Percentiles rank a stretch among this genome's conserved stretches.
These are phyloP conservation scores for Zaprionus lineosus DNA, from an alignment of 2,888 invertebrate species.

Conservation along the genomic window DNA sequence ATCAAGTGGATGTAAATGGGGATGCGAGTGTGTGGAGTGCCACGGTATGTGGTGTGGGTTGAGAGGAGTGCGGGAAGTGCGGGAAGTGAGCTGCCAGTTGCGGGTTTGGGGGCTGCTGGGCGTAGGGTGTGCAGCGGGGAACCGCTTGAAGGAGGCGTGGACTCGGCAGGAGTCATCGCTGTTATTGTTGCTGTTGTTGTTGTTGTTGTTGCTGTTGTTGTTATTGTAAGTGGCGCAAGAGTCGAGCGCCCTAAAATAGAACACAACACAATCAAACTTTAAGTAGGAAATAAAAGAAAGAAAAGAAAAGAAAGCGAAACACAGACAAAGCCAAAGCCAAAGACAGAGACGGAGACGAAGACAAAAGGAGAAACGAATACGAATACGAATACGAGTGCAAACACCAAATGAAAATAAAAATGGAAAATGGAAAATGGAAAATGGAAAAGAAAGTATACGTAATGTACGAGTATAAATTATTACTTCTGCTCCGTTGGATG, in stretches of 20 bases:
- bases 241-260: slow-evolving; percentile 63
- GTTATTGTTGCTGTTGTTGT: too few relatives aligned
- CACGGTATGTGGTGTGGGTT: slow-evolving; percentile 8
- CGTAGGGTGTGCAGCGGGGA: too few relatives aligned
- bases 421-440: background rate
- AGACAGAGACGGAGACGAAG: too few relatives aligned
- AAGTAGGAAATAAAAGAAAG: slow-evolving; percentile 65
- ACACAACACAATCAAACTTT: slow-evolving; percentile 57
- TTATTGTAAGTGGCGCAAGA: slow-evolving; percentile 43
- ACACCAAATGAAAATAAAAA: too few relatives aligned
- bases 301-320: slow-evolving; percentile 10
- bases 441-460: slow-evolving; percentile 58
- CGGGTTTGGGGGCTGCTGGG: too few relatives aligned
- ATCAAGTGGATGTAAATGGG: slow-evolving; percentile 46
- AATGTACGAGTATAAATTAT: slow-evolving; percentile 62
- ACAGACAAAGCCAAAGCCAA: background rate
- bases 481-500: slow-evolving; percentile 31
- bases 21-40: background rate
- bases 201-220: slow-evolving; percentile 45
- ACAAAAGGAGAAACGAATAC: too few relatives aligned
- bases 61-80: too few relatives aligned
- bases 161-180: too few relatives aligned
- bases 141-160: too few relatives aligned
- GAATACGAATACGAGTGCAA: too few relatives aligned
- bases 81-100: too few relatives aligned